Evolutionary conservation across 2,113 vertebrate species (phyloP).

Genomic region (Neotoma lepida): DNA sequence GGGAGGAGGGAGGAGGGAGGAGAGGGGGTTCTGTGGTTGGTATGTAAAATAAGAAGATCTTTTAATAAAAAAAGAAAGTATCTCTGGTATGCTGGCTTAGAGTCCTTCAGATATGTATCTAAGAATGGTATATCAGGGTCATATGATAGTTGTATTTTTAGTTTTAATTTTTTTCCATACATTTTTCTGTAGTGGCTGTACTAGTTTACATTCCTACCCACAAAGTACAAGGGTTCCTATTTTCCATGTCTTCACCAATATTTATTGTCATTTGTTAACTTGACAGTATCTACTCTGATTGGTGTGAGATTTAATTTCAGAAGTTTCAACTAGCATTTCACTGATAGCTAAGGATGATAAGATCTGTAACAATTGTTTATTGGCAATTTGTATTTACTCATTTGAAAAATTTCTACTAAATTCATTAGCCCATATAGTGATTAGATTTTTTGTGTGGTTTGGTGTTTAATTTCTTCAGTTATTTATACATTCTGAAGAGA

Average conservation of each 20-base stretch:
- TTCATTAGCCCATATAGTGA: background rate
- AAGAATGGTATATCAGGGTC: background rate
- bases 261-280: background rate
- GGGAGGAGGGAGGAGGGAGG: no score
- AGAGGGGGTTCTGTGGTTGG: no score
- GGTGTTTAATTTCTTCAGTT: background rate
- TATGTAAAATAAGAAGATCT: no score
- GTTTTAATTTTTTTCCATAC: background rate
- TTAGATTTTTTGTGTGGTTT: background rate
- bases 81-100: background rate
- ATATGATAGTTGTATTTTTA: background rate
- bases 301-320: background rate
- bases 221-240: background rate
- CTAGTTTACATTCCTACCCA: background rate
- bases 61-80: no score
- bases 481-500: background rate
- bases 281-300: background rate
- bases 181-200: background rate
- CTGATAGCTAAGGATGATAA: background rate
- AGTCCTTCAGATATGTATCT: background rate
- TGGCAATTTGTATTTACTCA: background rate
- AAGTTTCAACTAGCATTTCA: background rate
- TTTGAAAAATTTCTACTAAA: background rate
- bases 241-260: background rate
- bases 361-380: background rate